These are phyloP conservation scores for Hirtodrosophila confusa DNA, from an alignment of 2,888 invertebrate genomes.

Conservation along the genomic window DNA sequence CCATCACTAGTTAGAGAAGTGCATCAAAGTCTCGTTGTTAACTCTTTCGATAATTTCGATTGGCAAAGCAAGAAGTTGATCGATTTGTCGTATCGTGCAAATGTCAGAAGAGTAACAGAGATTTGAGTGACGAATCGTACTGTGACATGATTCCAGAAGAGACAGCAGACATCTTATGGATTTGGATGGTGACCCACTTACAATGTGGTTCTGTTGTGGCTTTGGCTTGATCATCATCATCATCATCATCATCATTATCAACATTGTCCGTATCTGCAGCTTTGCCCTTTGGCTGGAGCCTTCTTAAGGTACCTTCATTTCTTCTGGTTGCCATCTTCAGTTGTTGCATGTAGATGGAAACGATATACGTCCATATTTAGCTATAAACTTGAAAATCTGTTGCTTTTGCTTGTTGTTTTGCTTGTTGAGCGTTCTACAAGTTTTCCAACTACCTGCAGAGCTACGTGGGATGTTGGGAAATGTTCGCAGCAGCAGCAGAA, in stretches of 20 bases:
- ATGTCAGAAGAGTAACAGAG: constrained; percentile 69
- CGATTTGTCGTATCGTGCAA: constrained; percentile 49
- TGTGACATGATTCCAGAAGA: constrained; percentile 42
- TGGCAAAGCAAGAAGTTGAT: constrained; percentile 6
- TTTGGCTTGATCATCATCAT: constrained; percentile 24
- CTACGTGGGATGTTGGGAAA: constrained; percentile 53
- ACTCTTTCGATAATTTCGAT: constrained; percentile 14
- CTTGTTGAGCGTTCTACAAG: constrained; percentile 58
- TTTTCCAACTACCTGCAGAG: constrained; percentile 57
- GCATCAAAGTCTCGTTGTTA: constrained; percentile 2
- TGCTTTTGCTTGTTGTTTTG: constrained; percentile 16
- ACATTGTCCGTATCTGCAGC: constrained; percentile 21
- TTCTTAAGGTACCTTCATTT: constrained; percentile 3
- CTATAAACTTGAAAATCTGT: constrained; percentile 70
- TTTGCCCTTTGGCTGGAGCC: constrained; percentile 41
- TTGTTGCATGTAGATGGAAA: constrained; percentile 25
- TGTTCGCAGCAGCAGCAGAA: constrained; percentile 27
- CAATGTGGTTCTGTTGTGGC: constrained; percentile 15
- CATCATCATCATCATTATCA: constrained; percentile 19
- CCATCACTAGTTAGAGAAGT: not conserved
- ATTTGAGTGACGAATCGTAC: constrained; percentile 51
- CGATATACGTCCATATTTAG: constrained; percentile 51
- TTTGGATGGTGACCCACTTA: constrained; percentile 46
- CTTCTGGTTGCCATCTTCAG: not conserved
- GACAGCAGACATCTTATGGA: constrained; percentile 12